Evolutionary conservation across 2,113 vertebrate genomes (phyloP), one percentile per base, ranked within the genome.

Genomic region (Rattus rattus): DNA sequence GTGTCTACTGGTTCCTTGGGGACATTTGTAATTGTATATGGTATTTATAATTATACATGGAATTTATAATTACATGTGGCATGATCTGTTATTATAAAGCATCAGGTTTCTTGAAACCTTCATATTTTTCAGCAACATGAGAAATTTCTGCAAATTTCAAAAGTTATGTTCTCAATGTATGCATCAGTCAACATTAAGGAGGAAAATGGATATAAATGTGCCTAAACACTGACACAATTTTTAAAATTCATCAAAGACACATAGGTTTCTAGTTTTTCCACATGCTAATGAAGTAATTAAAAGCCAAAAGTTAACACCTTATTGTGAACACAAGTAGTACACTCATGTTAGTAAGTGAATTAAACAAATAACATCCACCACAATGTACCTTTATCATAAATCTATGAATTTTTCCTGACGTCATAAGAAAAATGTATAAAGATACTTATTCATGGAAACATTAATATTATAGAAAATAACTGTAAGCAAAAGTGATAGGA

Each of bases 1-100:
- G 65, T 43, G 20, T 70, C 30, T 47, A 17, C 11, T 94, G 30
- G 9, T 39, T 95, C 65, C 10, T 36, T 54, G 70, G 52, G 19
- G 77, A 81, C 28, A 17, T 77, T 95, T 39, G 22, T 89, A 89
- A 85, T 56, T 67, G 76, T n/a, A 91, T 52, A 93, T n/a, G 16
- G 3, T 76, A 7, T 9, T 73, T 73, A n/a, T 73, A 39, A 39
- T 73, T 39, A 39, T 39, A 72, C 33, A n/a, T 72, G 69, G 69
- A n/a, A 72, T 94, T 91, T 52, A 22, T 86, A 89, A 80, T 56
- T 61, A 81, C 36, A 93, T 52, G 91, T 36, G 20, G 13, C 61
- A 7, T 13, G 5, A 2, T 61, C 70, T 30, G 88, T 80, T 70
- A 88, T 84, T 93, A 81, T 8, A 80, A 43, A 10, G 2, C 12